Evolutionary conservation across 1,140 invertebrate species (phyloP), one percentile per base, ranked within the genome.

Genomic region (Elymnias hypermnestra): DNA sequence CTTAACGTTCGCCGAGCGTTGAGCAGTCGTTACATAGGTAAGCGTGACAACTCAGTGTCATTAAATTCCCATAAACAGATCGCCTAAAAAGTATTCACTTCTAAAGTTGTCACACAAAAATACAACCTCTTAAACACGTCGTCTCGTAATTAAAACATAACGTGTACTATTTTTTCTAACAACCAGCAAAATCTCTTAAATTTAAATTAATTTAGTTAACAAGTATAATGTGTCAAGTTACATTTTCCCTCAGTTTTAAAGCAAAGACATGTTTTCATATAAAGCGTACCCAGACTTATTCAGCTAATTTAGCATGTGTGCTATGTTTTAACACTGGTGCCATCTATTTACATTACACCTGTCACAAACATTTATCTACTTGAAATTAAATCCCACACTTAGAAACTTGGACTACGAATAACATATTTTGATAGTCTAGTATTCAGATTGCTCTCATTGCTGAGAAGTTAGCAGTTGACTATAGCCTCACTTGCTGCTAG

Each of bases 241-340:
- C 45, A 10, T 23, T 63, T 59, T 77, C 57, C 47, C 65, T 58
- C 54, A 64, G 68, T 63, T 72, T 72, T 78, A 76, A 51, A 76
- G 74, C 72, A 78, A 81, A 78, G 72, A 74, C 74, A 62, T 81
- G 76, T 78, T 74, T 63, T 59, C 67, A 66, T 13, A 2, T 75
- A 69, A 44, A 63, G 52, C 53, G 57, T 64, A 29, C 25, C 1
- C 9, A 3, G 26, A 2, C 10, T 29, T 29, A 8, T 29, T 76
- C 72, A 68, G 72, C 67, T 72, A 75, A 81, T 72, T 81, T 76
- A 69, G 74, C 66, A 76, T 71, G 72, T 63, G 68, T 60, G 57
- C 54, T 61, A 72, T 77, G 70, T 81, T 81, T 72, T 67, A 73
- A 72, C 65, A 66, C 50, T 52, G 53, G 9, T 28, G 10, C 57